Base-by-base conservation (phyloP, 2,888 invertebrate species). In the Drosophila pseudotakahashii region DNA sequence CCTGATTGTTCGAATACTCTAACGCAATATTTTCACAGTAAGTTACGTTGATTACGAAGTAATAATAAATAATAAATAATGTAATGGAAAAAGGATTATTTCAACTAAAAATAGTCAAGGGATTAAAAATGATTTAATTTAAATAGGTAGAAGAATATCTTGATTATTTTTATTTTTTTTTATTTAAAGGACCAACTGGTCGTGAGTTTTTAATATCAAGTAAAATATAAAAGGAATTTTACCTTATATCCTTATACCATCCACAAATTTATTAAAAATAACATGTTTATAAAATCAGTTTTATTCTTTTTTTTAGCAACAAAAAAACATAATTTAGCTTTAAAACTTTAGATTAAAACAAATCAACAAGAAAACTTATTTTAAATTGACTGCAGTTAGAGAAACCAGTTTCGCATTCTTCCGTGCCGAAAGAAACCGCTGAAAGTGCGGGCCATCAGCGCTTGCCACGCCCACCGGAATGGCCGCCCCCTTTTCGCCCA, bases 381-480 rank as follows among this genome's bases (percentile, higher is more conserved):
- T 11, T 7, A 16, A 34, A 39, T 61, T 32, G 19, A 11, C 32
- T 30, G 13, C 14, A 2, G 66, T 67, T 39, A 66, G 68, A 16
- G 66, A 26, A 66, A 66, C 53, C 66, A 66, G 37, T 10, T 39
- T 67, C 66, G 66, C 68, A 47, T 39, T 66, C 64, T 23, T 53
- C 45, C 53, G 23, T 10, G 10, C n/a, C 2, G 26, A 26, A 26
- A 6, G 26, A 41, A 68, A 45, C n/a, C 36, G 23, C 59, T 36
- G 16, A 36, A 52, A 52, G 59, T 69, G 45, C 48, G 52, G 41
- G 53, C 54, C 54, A 59, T 66, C 73, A 73, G 32, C 72, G 54
- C 54, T 55, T 47, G 73, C 58, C 66, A 73, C 73, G 50, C 50
- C 69, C 50, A 48, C 44, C n/a, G 36, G 48, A 48, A 37, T 48